Percentiles rank a stretch among this genome's conserved stretches.
These are phyloP conservation scores for Alosa alosa DNA, from an alignment of 2,113 vertebrate genomes.

Conservation along the genomic window DNA sequence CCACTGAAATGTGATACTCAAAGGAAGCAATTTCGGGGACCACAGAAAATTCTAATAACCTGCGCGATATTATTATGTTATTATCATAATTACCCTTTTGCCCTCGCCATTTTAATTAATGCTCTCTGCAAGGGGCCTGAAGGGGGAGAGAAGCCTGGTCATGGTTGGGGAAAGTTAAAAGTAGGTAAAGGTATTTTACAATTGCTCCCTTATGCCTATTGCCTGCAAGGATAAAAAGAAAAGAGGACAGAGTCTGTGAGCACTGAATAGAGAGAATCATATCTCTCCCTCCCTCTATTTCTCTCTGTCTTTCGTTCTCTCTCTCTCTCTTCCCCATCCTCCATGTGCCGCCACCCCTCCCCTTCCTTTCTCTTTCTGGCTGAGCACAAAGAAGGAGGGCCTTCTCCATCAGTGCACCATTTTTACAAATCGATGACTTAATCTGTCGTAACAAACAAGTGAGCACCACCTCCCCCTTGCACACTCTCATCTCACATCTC, in stretches of 20 bases:
- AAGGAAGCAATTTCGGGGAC: constrained; percentile 73
- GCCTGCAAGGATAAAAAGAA: constrained; percentile 39
- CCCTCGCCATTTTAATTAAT: constrained; percentile 77
- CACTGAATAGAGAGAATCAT: constrained; percentile 40
- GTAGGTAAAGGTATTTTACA: constrained; percentile 70
- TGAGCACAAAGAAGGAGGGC: constrained; percentile 42
- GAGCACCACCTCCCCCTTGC: constrained; percentile 59
- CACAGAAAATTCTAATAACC: constrained; percentile 72
- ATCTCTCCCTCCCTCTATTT: constrained; percentile 24
- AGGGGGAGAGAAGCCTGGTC: constrained; percentile 54
- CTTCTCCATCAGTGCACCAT: constrained; percentile 69
- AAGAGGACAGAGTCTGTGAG: constrained; percentile 19
- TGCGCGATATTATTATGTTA: constrained; percentile 74
- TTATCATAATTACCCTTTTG: constrained; percentile 80
- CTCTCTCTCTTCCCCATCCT: constrained; percentile 21
- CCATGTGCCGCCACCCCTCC: too few species aligned
- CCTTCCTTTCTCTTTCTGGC: constrained; percentile 30
- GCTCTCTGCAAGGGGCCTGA: constrained; percentile 62
- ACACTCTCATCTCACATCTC: constrained; percentile 11
- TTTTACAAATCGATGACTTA: constrained; percentile 75
- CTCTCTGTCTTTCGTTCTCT: constrained; percentile 27
- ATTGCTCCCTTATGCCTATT: constrained; percentile 70
- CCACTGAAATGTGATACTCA: constrained; percentile 68
- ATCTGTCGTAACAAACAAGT: constrained; percentile 75
- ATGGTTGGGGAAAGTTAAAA: constrained; percentile 56